These are phyloP conservation scores for Athalia rosae DNA, from an alignment of 2,888 invertebrate species.

Conservation along the genomic window DNA sequence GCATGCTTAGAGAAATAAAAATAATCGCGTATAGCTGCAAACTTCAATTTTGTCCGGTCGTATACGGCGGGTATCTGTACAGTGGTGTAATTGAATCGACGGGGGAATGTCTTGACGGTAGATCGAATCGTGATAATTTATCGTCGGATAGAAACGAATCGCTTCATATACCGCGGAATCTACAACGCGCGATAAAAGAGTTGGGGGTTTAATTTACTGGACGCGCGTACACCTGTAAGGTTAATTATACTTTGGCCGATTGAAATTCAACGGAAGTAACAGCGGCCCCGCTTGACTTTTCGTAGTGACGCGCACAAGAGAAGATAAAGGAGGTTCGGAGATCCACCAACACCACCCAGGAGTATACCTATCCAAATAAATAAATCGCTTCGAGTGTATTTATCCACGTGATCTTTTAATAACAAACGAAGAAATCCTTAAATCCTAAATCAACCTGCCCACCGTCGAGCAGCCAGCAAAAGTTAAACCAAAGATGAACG, in stretches of 20 bases:
- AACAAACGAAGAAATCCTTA: conserved; percentile 70
- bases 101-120: background rate
- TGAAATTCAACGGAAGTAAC: conserved; percentile 15
- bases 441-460: conserved; percentile 72
- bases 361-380: conserved; percentile 58
- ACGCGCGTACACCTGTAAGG: too few relatives aligned
- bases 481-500: conserved; percentile 50
- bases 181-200: background rate
- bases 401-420: conserved; percentile 69
- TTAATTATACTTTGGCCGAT: background rate
- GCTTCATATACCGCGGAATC: background rate
- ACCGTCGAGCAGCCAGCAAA: conserved; percentile 48
- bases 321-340: background rate
- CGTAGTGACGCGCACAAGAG: background rate
- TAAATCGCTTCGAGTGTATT: conserved; percentile 67
- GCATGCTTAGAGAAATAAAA: too few relatives aligned
- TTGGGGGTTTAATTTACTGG: background rate
- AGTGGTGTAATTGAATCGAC: too few relatives aligned
- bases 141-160: background rate
- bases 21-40: too few relatives aligned
- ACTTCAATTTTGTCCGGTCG: too few relatives aligned
- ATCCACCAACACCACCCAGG: conserved; percentile 33
- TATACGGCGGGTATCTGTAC: too few relatives aligned
- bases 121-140: background rate
- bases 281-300: background rate